These are phyloP conservation scores for Hirtodrosophila confusa DNA, from an alignment of 2,888 invertebrate species.

Conservation along the genomic window DNA sequence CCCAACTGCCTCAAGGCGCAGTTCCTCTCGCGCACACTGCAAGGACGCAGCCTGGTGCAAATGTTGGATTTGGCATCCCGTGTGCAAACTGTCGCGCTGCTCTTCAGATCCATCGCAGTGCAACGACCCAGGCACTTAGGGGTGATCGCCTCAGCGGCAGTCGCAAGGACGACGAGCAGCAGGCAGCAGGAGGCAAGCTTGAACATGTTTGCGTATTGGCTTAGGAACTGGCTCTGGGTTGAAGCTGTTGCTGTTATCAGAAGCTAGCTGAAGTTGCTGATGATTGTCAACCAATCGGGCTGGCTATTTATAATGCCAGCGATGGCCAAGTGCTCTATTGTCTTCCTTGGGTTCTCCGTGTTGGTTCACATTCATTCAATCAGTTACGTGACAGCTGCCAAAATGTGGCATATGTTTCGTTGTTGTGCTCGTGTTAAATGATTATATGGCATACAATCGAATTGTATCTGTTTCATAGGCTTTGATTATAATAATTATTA, in stretches of 20 bases:
- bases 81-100: conserved; percentile 45
- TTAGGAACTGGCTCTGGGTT: conserved; percentile 3
- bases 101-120: conserved; percentile 32
- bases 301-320: conserved; percentile 34
- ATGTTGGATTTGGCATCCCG: conserved; percentile 39
- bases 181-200: conserved; percentile 46
- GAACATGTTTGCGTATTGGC: conserved; percentile 28
- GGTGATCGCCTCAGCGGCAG: conserved; percentile 23
- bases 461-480: too few species aligned
- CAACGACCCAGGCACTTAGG: conserved; percentile 47
- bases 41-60: conserved; percentile 60
- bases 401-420: too few species aligned
- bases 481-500: too few species aligned
- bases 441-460: too few species aligned
- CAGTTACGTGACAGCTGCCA: too few species aligned
- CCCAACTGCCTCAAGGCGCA: conserved; percentile 46
- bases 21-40: conserved; percentile 67
- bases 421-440: too few species aligned
- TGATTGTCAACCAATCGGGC: conserved; percentile 5
- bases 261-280: conserved; percentile 25
- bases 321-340: conserved; percentile 1
- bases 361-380: too few species aligned
- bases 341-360: not conserved
- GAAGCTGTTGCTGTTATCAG: conserved; percentile 26
- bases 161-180: conserved; percentile 39